A percentile compares a stretch with the other conserved stretches of the same genome.
Evolutionary conservation across 1,140 invertebrate species (phyloP).

Genomic region (Microplitis mediator): DNA sequence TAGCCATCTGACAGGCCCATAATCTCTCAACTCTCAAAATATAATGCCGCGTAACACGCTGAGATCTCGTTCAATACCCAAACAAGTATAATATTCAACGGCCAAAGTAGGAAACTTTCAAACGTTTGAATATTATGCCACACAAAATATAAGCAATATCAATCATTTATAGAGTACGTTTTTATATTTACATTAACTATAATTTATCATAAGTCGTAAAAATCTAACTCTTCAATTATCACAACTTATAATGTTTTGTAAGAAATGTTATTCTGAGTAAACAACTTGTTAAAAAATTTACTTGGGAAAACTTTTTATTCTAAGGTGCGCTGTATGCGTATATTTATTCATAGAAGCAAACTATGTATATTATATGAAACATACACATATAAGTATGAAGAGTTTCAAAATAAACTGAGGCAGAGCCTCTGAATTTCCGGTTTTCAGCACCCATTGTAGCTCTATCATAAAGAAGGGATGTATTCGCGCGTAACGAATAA

Average conservation of each 20-base stretch:
- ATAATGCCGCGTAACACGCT: constrained; percentile 50
- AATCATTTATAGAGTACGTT: not conserved
- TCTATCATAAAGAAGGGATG: constrained; percentile 12
- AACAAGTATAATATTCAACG: constrained; percentile 12
- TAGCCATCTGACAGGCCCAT: constrained; percentile 52
- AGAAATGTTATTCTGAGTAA: not conserved
- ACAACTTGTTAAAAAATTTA: not conserved
- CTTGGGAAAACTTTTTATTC: constrained; percentile 22
- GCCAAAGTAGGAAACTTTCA: not conserved
- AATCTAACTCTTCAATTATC: no score
- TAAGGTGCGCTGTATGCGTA: not conserved
- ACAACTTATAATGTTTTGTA: no score
- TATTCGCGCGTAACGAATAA: constrained; percentile 32
- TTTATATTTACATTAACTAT: no score
- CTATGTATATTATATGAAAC: not conserved
- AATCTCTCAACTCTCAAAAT: constrained; percentile 46
- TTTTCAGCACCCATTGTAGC: constrained; percentile 34
- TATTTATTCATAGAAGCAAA: no score
- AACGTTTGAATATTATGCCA: not conserved
- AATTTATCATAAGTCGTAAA: no score
- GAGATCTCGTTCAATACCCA: constrained; percentile 42
- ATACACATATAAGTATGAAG: not conserved
- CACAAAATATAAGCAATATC: not conserved
- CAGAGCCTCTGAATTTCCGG: constrained; percentile 25
- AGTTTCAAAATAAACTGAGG: constrained; percentile 5